Evolutionary conservation across 2,113 vertebrate species (phyloP), one percentile per base, ranked within the genome.

Genomic region (Mohoua ochrocephala): DNA sequence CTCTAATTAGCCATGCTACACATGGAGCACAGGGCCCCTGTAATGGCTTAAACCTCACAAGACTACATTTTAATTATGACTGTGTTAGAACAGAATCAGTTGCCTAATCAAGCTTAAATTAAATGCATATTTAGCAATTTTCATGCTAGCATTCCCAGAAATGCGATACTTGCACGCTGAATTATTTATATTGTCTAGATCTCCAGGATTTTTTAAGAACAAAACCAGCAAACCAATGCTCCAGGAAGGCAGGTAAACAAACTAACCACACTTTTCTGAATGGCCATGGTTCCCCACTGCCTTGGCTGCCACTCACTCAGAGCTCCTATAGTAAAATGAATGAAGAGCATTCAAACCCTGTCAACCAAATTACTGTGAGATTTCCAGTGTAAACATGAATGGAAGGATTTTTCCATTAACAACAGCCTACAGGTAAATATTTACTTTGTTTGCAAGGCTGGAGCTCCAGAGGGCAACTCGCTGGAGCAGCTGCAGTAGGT

Each of bases 121-220:
- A 96, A 97, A 96, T 85, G 84, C 92, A 93, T 88, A 92, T 94
- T 95, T 96, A 92, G 86, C 33, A 4, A 97, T 97, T 96, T 96
- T 93, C 91, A 94, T 80, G 83, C 90, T 71, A 94, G 88, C 76
- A 64, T 81, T 77, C 47, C 33, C 87, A 91, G 85, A 94, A 82
- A 95, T 39, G 50, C 7, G 39, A 85, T 82, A 27, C 70, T 88
- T 76, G 41, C 54, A 31, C 45, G 33, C 90, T 93, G 64, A 89
- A 97, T 97, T 97, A 95, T 96, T 97, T 91, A 96, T 94, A 47
- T 59, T 26, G 49, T 47, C 44, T 49, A 37, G 41, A 35, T 37
- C 82, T 50, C 31, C 26, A 23, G 60, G 39, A 44, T 33, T 87
- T 82, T 87, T 84, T 60, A 56, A 94, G 75, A 95, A 24, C 7